Base-by-base conservation (phyloP, 35 echinoderm and acorn worm species). In the Ophioderma brevispina region DNA sequence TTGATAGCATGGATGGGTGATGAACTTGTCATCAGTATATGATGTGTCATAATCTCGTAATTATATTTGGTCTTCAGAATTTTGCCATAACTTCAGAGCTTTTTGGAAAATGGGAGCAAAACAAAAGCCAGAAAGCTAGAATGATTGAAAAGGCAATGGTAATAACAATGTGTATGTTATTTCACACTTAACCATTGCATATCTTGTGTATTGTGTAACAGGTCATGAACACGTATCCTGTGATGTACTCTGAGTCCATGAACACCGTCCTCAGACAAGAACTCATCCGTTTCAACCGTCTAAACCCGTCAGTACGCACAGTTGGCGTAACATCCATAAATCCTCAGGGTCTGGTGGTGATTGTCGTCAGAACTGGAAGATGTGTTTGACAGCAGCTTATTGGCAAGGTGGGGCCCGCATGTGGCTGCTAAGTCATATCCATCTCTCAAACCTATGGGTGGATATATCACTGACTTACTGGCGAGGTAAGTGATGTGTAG, bases 391-490 rank as follows among this genome's bases (percentile, higher is more conserved):
- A 95, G 97, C 40, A 99, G 95, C 93, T 77, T 99, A 14, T 77
- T 99, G 0, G 97, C 93, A 64, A 95, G 91, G 52, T 93, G 95
- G 40, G 93, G 93, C 50, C 90, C 93, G 0, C 95, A 91, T 91
- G 95, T 93, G 97, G 97, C 97, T 18, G 90, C 97, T 33, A 99
- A 99, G 79, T 95, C 94, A 43, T 99, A 99, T 75, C 97, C 97
- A 0, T 99, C 97, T 10, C 87, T 99, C 18, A 99, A 99, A 49
- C 97, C 97, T 21, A 50, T 99, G 75, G 97, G 97, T 25, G 84
- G 97, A 17, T 99, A 99, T 84, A 83, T 99, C 3, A 82, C 91
- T 43, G 97, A 99, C 77, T 88, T 99, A 0, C 77, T 99, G 0
- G 90, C 90, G 31, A 99, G 97, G 97, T 98, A 80, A 79, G 93